Conservation (phyloP, 1,140 invertebrate species). For the Diorhabda elongata region DNA sequence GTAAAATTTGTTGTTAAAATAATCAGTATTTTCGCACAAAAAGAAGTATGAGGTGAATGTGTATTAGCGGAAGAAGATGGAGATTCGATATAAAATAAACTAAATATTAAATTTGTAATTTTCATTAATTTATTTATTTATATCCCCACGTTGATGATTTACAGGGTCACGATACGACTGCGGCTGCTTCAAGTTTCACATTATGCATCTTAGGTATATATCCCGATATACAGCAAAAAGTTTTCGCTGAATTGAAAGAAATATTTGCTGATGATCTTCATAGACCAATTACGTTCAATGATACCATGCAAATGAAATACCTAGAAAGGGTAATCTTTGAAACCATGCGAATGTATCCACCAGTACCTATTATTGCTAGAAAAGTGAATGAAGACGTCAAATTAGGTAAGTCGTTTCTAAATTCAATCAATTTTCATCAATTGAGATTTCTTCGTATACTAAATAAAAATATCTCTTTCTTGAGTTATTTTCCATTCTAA, state of each 20-base stretch:
- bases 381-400: slow-evolving; percentile 65
- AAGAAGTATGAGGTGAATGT: too few species aligned
- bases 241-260: slow-evolving; percentile 74
- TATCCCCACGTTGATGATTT: background rate
- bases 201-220: slow-evolving; percentile 74
- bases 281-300: slow-evolving; percentile 65
- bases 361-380: slow-evolving; percentile 73
- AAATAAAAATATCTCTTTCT: too few species aligned
- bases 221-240: slow-evolving; percentile 66
- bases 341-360: slow-evolving; percentile 77
- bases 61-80: too few species aligned
- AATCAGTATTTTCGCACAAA: too few species aligned
- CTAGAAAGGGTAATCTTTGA: slow-evolving; percentile 79
- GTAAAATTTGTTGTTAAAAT: too few species aligned
- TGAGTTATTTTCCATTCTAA: too few species aligned
- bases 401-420: slow-evolving; percentile 48
- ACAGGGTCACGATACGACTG: slow-evolving; percentile 83
- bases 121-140: too few species aligned
- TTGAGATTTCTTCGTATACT: too few species aligned
- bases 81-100: too few species aligned
- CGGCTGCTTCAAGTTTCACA: slow-evolving; percentile 79
- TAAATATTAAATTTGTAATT: too few species aligned
- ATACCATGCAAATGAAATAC: slow-evolving; percentile 76
- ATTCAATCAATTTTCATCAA: too few species aligned
- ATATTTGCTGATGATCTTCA: slow-evolving; percentile 73